Conservation (phyloP, 2,888 invertebrate species). For the Helobdella robusta region DNA sequence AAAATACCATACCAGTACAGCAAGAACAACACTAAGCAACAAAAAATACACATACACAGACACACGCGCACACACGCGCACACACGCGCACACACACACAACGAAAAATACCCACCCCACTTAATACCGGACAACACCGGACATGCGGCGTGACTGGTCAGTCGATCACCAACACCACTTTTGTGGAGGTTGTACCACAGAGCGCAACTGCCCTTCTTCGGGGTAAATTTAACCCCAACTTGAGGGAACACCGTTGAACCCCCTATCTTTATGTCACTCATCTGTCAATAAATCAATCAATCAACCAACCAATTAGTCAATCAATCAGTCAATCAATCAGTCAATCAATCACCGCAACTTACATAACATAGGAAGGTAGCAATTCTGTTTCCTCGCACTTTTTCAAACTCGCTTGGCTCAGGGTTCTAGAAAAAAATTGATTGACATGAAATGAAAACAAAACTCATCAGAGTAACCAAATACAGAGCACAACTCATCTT, state of each 20-base stretch:
- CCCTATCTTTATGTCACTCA: conserved; percentile 92
- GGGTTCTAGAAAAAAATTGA: conserved; percentile 20
- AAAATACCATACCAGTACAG: no score
- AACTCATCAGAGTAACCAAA: not conserved
- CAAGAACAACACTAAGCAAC: no score
- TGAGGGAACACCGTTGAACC: conserved; percentile 94
- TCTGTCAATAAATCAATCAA: no score
- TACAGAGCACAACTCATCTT: no score
- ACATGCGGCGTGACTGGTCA: conserved; percentile 87
- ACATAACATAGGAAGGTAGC: conserved; percentile 28
- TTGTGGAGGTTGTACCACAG: conserved; percentile 87
- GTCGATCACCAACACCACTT: conserved; percentile 78
- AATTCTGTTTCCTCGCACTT: conserved; percentile 24
- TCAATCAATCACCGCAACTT: no score
- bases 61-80: not conserved
- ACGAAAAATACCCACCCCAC: conserved; percentile 64
- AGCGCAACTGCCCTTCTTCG: conserved; percentile 76
- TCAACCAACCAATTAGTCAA: no score
- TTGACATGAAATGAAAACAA: no score
- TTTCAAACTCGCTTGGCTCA: conserved; percentile 18
- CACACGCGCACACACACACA: conserved; percentile 2
- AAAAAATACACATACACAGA: conserved; percentile 1
- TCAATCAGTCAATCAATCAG: no score
- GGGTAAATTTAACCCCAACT: conserved; percentile 74
- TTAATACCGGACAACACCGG: conserved; percentile 88